Evolutionary conservation across 2,888 invertebrate genomes (phyloP).

Genomic region (Drosophila vallismaia): DNA sequence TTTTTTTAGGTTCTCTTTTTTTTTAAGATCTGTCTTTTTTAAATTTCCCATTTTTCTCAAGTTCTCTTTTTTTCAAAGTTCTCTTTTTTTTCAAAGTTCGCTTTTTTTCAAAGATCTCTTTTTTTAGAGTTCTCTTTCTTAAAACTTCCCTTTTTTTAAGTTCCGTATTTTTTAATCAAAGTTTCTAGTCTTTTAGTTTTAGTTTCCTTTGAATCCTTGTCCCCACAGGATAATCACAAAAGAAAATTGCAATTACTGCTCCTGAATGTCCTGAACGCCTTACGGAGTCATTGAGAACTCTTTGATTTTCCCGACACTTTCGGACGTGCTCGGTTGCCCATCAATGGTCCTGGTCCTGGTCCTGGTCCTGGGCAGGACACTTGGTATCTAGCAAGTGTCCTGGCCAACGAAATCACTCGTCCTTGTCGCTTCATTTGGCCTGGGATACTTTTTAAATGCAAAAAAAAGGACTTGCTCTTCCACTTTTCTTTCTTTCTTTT

Average conservation of each 20-base stretch:
- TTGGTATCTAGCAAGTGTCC: background rate
- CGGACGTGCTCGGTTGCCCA: slow-evolving; percentile 38
- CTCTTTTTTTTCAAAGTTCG: too few relatives aligned
- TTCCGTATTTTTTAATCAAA: too few relatives aligned
- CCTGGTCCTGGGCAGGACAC: background rate
- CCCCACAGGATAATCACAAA: too few relatives aligned
- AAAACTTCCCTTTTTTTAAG: too few relatives aligned
- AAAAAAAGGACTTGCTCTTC: background rate
- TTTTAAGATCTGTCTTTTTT: too few relatives aligned
- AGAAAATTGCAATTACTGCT: background rate
- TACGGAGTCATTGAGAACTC: slow-evolving; percentile 11
- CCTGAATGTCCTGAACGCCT: slow-evolving; percentile 4
- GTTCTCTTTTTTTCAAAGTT: too few relatives aligned
- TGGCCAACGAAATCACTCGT: slow-evolving; percentile 36
- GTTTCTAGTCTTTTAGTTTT: too few relatives aligned
- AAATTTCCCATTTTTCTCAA: too few relatives aligned
- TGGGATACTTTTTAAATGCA: slow-evolving; percentile 23
- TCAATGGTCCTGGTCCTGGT: slow-evolving; percentile 25
- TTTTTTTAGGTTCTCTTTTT: too few relatives aligned
- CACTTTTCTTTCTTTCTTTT: background rate
- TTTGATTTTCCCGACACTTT: slow-evolving; percentile 36
- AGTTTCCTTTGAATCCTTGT: too few relatives aligned
- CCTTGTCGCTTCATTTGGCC: slow-evolving; percentile 38
- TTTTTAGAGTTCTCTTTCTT: too few relatives aligned
- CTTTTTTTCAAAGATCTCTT: too few relatives aligned